These are phyloP conservation scores for Alviniconcha marisindica DNA, from an alignment of 1,140 invertebrate species.

Conservation along the genomic window DNA sequence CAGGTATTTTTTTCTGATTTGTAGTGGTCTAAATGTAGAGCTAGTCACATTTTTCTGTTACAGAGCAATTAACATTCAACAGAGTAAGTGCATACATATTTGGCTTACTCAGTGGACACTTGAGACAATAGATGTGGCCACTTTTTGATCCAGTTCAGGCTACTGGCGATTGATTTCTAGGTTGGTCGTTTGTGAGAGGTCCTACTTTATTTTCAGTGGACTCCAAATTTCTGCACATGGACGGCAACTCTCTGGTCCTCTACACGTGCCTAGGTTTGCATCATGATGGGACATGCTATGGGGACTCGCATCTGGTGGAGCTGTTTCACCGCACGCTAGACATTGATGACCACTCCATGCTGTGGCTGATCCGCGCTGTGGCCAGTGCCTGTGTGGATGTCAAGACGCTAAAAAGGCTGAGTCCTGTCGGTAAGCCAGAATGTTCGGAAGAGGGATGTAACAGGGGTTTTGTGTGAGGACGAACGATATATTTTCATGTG, in stretches of 20 bases:
- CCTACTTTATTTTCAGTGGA: neutral
- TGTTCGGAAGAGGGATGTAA: no score
- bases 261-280: conserved; percentile 20
- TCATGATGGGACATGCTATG: conserved; percentile 1
- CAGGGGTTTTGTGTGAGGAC: no score
- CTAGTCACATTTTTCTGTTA: no score
- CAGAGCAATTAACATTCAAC: no score
- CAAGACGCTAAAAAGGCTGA: neutral
- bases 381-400: conserved; percentile 29
- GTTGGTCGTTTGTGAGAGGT: neutral
- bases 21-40: no score
- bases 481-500: no score
- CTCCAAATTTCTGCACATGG: neutral
- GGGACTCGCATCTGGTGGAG: conserved; percentile 11
- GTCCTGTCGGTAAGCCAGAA: neutral
- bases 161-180: neutral
- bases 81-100: no score
- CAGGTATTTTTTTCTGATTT: no score
- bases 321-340: neutral
- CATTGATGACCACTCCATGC: neutral
- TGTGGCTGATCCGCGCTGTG: neutral
- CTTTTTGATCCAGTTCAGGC: no score
- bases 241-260: neutral
- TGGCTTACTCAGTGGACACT: no score
- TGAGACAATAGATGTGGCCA: no score